A percentile compares a stretch with the other conserved stretches of the same genome.
Evolutionary conservation across 2,888 invertebrate genomes (phyloP).

Genomic region (Barypeithes pellucidus): DNA sequence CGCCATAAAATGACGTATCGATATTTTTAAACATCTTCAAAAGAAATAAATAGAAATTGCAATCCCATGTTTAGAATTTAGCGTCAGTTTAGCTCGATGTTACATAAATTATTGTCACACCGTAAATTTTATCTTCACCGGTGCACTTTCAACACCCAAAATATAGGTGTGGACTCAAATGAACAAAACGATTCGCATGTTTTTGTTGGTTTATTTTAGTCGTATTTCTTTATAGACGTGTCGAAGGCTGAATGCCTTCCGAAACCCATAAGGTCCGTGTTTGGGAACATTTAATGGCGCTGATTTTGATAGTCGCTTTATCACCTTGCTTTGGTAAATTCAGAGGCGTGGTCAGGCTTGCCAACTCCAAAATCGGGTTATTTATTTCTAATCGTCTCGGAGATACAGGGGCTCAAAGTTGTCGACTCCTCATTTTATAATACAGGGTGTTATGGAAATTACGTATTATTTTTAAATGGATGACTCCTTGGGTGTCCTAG

Average conservation of each 20-base stretch:
- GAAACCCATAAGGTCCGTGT: slow-evolving; percentile 22
- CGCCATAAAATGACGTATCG: too few relatives aligned
- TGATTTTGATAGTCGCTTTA: slow-evolving; percentile 21
- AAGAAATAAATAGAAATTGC: too few relatives aligned
- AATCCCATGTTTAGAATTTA: too few relatives aligned
- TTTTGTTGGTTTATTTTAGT: slow-evolving; percentile 9
- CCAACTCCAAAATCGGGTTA: not conserved
- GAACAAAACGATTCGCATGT: slow-evolving; percentile 16
- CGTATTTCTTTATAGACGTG: slow-evolving; percentile 14
- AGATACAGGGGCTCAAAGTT: too few relatives aligned
- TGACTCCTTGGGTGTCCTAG: too few relatives aligned
- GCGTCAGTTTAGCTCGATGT: too few relatives aligned
- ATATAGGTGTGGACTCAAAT: slow-evolving; percentile 13
- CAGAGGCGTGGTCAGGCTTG: slow-evolving; percentile 7
- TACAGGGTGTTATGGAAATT: too few relatives aligned
- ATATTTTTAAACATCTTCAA: too few relatives aligned
- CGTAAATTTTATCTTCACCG: not conserved
- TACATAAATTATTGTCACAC: not conserved
- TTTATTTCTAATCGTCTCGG: too few relatives aligned
- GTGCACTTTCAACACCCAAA: not conserved
- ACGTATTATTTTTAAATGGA: too few relatives aligned
- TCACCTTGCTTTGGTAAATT: slow-evolving; percentile 6
- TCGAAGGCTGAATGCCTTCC: slow-evolving; percentile 22
- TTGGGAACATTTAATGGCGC: slow-evolving; percentile 15
- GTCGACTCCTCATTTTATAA: too few relatives aligned